These are phyloP conservation scores for Formica selysi DNA, from an alignment of 1,140 invertebrate species.

Conservation along the genomic window DNA sequence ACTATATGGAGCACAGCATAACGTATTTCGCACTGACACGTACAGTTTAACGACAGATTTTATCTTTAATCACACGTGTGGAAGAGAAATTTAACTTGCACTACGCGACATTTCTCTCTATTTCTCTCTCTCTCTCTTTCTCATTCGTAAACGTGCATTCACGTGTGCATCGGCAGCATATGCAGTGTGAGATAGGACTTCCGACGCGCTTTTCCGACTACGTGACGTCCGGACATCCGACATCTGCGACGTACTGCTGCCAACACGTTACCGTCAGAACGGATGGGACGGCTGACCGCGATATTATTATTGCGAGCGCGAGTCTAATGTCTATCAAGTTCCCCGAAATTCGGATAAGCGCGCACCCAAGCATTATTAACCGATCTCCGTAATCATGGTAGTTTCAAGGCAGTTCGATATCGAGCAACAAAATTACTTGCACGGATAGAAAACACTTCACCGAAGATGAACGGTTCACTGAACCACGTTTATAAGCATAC, in stretches of 20 bases:
- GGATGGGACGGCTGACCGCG: slow-evolving; percentile 25
- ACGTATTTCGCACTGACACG: background rate
- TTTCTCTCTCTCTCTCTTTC: background rate
- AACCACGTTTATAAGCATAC: background rate
- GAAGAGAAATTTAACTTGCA: slow-evolving; percentile 12
- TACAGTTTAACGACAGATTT: slow-evolving; percentile 5
- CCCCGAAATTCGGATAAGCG: slow-evolving; percentile 21
- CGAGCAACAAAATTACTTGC: slow-evolving; percentile 13
- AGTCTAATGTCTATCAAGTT: background rate
- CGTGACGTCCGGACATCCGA: slow-evolving; percentile 68
- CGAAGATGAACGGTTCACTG: slow-evolving; percentile 5
- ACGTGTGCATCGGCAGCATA: slow-evolving; percentile 12
- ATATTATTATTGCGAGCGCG: slow-evolving; percentile 47
- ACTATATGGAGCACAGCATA: too few species aligned
- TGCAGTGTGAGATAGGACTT: slow-evolving; percentile 32
- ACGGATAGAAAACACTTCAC: slow-evolving; percentile 17
- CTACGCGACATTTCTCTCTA: background rate
- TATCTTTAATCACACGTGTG: slow-evolving; percentile 4
- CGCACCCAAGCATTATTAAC: slow-evolving; percentile 30
- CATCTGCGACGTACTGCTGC: slow-evolving; percentile 54
- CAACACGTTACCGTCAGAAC: slow-evolving; percentile 25
- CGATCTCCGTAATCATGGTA: slow-evolving; percentile 21
- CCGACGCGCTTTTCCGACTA: slow-evolving; percentile 62
- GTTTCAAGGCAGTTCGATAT: slow-evolving; percentile 24
- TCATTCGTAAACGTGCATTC: slow-evolving; percentile 21